Evolutionary conservation across 2,888 invertebrate species (phyloP), one percentile per base, ranked within the genome.

Genomic region (Leptopilina drosophilae): DNA sequence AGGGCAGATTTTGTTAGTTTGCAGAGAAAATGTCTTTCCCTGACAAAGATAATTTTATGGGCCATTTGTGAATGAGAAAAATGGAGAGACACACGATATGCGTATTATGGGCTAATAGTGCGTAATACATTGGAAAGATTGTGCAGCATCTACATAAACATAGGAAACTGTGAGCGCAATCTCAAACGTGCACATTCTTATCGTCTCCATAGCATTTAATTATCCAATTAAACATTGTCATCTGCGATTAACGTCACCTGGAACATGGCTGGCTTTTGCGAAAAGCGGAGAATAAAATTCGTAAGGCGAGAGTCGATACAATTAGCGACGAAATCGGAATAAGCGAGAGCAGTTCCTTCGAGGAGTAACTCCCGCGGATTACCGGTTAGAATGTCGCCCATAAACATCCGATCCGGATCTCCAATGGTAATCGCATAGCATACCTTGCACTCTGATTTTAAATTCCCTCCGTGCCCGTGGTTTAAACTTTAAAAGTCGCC

Each of bases 391-490:
- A 69, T 14, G 69, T 56, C 73, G n/a, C 73, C 56, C 73, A 73
- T 73, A 73, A 73, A 73, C 56, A 53, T 73, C 56, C 73, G 9
- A 73, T 73, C 73, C 53, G 33, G 69, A 53, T 73, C 53, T 26
- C 14, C 8, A 69, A 20, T 46, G 15, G 53, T 69, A 73, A 53
- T 73, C 56, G 56, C 56, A 73, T 73, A 33, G 56, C 56, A 73
- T 73, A 56, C 73, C 56, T n/a, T n/a, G 73, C 73, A 33, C 53
- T 11, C 11, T 33, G 73, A 40, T 40, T 73, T 73, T 73, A 26
- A 73, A 73, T 56, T 33, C 53, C n/a, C 26, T 20, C 33, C 26
- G 14, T n/a, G 53, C 26, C 20, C 53, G 6, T 42, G 8, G 8
- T 49, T 49, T 11, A 49, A 49, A 49, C 49, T 49, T 49, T 49